phyloP scores from a whole-genome alignment of 1,140 invertebrate genomes.

The Anadara kagoshimensis region DNA sequence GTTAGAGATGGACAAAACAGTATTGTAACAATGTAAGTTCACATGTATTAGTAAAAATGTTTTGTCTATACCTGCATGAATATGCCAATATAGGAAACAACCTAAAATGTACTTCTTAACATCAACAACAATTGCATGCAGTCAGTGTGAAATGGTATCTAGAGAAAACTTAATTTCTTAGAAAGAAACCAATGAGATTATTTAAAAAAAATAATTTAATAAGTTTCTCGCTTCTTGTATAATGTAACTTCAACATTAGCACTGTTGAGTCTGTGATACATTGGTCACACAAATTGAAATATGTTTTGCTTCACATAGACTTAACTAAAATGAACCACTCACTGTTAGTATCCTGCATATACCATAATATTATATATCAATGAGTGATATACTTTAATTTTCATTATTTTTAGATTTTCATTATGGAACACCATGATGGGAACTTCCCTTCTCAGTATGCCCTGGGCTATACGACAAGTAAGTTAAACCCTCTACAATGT shows the following conservation, averaged over 20 bases:
- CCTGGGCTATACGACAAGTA: constrained; percentile 88
- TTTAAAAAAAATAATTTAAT: too few species aligned
- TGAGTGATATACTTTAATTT: neutral
- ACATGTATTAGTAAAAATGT: constrained; percentile 41
- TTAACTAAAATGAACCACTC: neutral
- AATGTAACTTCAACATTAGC: neutral
- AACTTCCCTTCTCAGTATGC: constrained; percentile 90
- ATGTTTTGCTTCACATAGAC: neutral
- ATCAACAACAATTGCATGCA: too few species aligned
- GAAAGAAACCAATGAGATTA: too few species aligned
- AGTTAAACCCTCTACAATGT: neutral
- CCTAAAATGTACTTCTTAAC: too few species aligned
- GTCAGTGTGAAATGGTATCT: too few species aligned
- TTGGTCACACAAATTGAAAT: too few species aligned
- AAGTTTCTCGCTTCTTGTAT: neutral
- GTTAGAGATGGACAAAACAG: constrained; percentile 75
- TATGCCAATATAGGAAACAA: too few species aligned
- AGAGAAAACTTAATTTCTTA: too few species aligned
- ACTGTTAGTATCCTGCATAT: neutral
- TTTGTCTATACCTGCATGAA: too few species aligned
- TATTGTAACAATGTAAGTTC: constrained; percentile 77
- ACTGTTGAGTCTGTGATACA: neutral
- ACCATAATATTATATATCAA: too few species aligned
- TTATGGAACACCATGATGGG: constrained; percentile 97
- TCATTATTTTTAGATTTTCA: constrained; percentile 75